A percentile compares a stretch with the other conserved stretches of the same genome.
These are phyloP conservation scores for Myanophis thanlyinensis DNA, from an alignment of 2,113 vertebrate genomes.

Conservation along the genomic window DNA sequence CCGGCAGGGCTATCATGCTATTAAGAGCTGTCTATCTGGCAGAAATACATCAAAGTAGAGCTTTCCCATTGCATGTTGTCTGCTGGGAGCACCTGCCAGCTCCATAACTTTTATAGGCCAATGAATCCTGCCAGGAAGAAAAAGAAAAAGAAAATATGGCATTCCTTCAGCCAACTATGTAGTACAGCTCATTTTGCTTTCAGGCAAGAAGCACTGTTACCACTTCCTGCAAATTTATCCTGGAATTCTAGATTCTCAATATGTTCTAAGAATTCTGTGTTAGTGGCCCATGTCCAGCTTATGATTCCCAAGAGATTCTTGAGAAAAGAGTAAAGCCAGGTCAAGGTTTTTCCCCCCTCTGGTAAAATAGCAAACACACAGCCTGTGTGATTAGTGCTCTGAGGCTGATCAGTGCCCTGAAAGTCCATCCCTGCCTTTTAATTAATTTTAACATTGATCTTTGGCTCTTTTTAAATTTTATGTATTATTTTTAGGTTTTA, in stretches of 20 bases:
- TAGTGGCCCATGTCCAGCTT: neutral
- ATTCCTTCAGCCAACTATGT: neutral
- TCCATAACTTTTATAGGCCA: neutral
- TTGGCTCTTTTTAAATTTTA: neutral
- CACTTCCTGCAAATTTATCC: neutral
- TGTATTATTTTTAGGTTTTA: neutral
- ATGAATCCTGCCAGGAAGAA: neutral
- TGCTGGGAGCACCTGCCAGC: neutral
- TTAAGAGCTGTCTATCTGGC: neutral
- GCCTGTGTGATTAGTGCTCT: no score
- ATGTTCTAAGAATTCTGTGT: neutral
- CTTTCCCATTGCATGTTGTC: neutral
- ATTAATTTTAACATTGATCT: neutral
- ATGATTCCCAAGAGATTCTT: neutral
- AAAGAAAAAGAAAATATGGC: neutral
- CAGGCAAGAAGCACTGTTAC: neutral
- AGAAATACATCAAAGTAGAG: neutral
- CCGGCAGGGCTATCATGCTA: neutral
- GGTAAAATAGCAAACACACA: neutral
- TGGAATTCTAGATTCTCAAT: neutral
- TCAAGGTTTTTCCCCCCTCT: neutral
- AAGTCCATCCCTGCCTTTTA: neutral
- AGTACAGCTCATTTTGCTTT: neutral
- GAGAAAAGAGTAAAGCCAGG: neutral
- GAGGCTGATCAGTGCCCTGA: neutral